These are phyloP conservation scores for Lemur catta DNA, from an alignment of 2,797 vertebrate genomes.

Conservation along the genomic window DNA sequence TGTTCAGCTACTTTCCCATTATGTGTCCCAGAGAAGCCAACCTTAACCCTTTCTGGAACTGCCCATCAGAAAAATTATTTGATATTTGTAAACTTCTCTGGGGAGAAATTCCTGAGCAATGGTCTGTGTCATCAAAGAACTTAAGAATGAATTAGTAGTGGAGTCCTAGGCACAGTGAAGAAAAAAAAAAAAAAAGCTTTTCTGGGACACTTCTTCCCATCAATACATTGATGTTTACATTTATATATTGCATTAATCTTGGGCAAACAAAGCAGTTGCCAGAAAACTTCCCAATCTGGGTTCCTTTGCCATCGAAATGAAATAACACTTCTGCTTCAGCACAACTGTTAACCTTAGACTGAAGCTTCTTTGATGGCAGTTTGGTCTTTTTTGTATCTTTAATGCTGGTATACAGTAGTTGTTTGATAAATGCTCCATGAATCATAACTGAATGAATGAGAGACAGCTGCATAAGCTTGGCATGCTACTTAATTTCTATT, in stretches of 20 bases:
- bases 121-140: conserved; percentile 19
- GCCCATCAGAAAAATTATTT: neutral
- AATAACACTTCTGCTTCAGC: neutral
- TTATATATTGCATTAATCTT: neutral
- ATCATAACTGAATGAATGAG: neutral
- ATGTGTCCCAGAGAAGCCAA: conserved; percentile 32
- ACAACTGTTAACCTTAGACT: neutral
- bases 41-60: conserved; percentile 69
- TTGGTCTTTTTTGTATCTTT: neutral
- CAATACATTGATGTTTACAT: neutral
- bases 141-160: neutral
- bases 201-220: neutral
- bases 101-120: conserved; percentile 38
- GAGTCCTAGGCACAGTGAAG: neutral
- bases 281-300: neutral
- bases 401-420: neutral
- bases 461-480: neutral
- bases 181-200: neutral
- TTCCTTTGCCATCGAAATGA: neutral
- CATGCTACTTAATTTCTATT: neutral
- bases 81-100: conserved; percentile 10
- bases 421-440: neutral
- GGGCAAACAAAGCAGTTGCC: neutral
- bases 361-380: neutral
- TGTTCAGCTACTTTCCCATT: conserved; percentile 57